Evolutionary conservation across 2,113 vertebrate genomes (phyloP).

Genomic region (Myotis lucifugus): DNA sequence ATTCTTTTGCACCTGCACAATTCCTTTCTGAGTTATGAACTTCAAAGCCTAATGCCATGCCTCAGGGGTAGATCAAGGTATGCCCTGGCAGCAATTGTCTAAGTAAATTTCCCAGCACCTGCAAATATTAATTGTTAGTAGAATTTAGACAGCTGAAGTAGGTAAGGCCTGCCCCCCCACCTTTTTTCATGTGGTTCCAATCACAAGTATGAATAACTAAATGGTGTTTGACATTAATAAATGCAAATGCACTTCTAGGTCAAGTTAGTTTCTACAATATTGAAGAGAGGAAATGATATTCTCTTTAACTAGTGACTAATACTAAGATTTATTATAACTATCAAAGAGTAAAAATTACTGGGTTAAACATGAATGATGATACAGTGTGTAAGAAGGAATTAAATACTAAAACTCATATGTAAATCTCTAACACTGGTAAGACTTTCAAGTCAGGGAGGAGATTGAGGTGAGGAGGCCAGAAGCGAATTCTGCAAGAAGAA

Average conservation of each 20-base stretch:
- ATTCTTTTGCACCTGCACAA: constrained; percentile 56
- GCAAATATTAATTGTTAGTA: constrained; percentile 63
- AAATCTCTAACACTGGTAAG: neutral
- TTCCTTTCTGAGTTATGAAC: constrained; percentile 41
- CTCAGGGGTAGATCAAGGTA: constrained; percentile 69
- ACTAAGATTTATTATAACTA: constrained; percentile 52
- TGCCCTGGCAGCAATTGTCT: neutral
- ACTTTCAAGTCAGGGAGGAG: neutral
- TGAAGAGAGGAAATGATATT: neutral
- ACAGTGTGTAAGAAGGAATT: neutral
- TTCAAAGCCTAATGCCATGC: constrained; percentile 51
- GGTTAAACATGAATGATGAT: constrained; percentile 14
- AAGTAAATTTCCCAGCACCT: constrained; percentile 62
- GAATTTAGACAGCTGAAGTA: constrained; percentile 69
- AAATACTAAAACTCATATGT: neutral
- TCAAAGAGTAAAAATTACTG: constrained; percentile 4
- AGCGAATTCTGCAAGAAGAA: neutral
- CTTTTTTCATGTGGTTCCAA: neutral
- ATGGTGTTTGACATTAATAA: constrained; percentile 60
- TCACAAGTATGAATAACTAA: constrained; percentile 35
- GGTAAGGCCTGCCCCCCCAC: neutral
- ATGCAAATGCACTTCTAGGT: constrained; percentile 47
- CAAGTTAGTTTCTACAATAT: neutral
- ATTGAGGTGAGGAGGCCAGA: neutral
- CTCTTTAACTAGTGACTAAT: constrained; percentile 42